A percentile compares a stretch with the other conserved stretches of the same genome.
Evolutionary conservation across 1,140 invertebrate genomes (phyloP).

Genomic region (Bombus consobrinus): DNA sequence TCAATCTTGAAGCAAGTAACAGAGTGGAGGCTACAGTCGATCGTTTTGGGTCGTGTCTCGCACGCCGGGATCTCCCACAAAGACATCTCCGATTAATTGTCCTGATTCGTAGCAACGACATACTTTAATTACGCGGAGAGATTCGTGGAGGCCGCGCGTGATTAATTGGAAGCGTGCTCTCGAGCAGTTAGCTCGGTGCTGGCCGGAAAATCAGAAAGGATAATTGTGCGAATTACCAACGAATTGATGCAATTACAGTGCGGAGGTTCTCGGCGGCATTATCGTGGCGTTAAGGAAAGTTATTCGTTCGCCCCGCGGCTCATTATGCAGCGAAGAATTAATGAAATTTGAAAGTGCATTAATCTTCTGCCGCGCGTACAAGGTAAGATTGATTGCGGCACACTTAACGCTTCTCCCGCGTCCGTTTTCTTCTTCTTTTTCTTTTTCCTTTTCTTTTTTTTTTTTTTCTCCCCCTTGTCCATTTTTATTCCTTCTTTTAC

Average conservation of each 20-base stretch:
- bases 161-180: slow-evolving; percentile 56
- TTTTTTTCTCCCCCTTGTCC: background rate
- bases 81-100: slow-evolving; percentile 31
- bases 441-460: too few species aligned
- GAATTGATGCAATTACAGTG: slow-evolving; percentile 67
- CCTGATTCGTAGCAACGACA: slow-evolving; percentile 29
- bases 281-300: slow-evolving; percentile 63
- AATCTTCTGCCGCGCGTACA: slow-evolving; percentile 53
- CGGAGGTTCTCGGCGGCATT: slow-evolving; percentile 57
- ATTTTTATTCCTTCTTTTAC: background rate
- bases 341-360: slow-evolving; percentile 63
- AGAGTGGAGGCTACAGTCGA: background rate
- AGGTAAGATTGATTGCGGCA: slow-evolving; percentile 60
- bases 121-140: slow-evolving; percentile 56
- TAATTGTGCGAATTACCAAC: slow-evolving; percentile 66
- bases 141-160: slow-evolving; percentile 46
- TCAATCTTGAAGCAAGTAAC: background rate
- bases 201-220: slow-evolving; percentile 64
- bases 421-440: background rate
- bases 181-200: slow-evolving; percentile 56
- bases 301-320: slow-evolving; percentile 61
- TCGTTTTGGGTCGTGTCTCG: background rate
- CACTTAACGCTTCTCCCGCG: slow-evolving; percentile 39
- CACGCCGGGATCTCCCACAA: background rate
- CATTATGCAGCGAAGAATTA: slow-evolving; percentile 65